Base-by-base conservation (phyloP, 2,888 invertebrate genomes). In the Agrochola lychnidis region DNA sequence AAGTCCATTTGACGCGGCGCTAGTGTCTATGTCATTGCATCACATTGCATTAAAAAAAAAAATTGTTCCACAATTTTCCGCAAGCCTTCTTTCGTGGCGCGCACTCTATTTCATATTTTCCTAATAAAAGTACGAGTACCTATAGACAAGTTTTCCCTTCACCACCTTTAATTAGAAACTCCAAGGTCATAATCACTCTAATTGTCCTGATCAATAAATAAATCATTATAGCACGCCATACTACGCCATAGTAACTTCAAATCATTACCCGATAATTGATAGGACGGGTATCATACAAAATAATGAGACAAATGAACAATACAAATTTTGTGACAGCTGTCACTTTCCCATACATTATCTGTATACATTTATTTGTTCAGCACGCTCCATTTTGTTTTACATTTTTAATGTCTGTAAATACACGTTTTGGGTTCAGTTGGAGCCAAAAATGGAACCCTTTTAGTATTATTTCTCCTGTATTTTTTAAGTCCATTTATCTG, bases 251-350 rank as follows among this genome's bases (percentile, higher is more conserved):
- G 36, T 75, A 69, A 62, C 68, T 57, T 76, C 9, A 48, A 73
- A 70, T 68, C 63, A 71, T 82, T 70, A 72, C 36, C 57, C 36
- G 14, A 70, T 83, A 76, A 84, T 76, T 83, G 76, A 72, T 61
- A 70, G 59, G 61, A 72, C 64, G 56, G 40, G 48, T 77, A 67
- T 25, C 22, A 16, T 63, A 76, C 45, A 36, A 76, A 80, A 81
- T 83, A 84, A 83, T 84, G 76, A 77, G 82, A 73, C 81, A 72
- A 84, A 76, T 64, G 73, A 71, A 84, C 69, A 61, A 69, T 62
- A 76, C 76, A 69, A 73, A 81, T 67, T 83, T 64, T 30, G 9
- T 51, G 61, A 66, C 83, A 84, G 42, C 64, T 83, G 83, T 66
- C 48, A 64, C 4, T 71, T 80, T 83, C 81, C 22, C 85, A 83